These are phyloP conservation scores for Dromiciops gliroides DNA, from an alignment of 2,113 vertebrate genomes.

Conservation along the genomic window DNA sequence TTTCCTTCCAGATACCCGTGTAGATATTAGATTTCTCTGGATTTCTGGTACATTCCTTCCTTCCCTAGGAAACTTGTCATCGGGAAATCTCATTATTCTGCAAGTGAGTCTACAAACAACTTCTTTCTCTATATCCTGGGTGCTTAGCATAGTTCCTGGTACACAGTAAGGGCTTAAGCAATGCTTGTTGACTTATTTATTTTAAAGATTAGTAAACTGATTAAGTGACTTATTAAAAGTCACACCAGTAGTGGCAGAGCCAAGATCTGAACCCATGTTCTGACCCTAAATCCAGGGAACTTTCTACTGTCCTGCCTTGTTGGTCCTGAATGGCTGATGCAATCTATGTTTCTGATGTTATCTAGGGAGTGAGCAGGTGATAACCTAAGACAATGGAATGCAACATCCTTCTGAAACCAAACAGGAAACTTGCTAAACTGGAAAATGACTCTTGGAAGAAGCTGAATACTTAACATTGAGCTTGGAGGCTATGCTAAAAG, in stretches of 20 bases:
- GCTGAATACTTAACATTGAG: not conserved
- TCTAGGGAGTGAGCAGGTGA: not conserved
- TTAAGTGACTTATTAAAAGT: not conserved
- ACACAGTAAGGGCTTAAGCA: not conserved
- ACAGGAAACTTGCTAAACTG: not conserved
- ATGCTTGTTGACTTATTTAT: not conserved
- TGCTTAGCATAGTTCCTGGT: not conserved
- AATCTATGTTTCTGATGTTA: not conserved
- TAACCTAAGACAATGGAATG: not conserved
- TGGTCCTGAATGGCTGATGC: not conserved
- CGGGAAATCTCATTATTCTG: not conserved
- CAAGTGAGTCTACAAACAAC: not conserved
- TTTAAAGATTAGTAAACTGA: not conserved
- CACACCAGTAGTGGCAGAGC: not conserved
- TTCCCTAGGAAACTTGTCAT: not conserved
- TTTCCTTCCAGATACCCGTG: not conserved
- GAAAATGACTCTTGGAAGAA: constrained; percentile 13
- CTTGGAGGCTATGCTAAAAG: not conserved
- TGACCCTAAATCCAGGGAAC: not conserved
- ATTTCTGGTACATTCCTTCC: too few species aligned
- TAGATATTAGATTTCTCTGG: not conserved
- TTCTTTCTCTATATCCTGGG: not conserved
- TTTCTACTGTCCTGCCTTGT: not conserved
- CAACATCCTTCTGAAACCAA: not conserved
- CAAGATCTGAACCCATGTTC: not conserved